These are phyloP conservation scores for Egretta garzetta DNA, from an alignment of 2,113 vertebrate species.

Conservation along the genomic window DNA sequence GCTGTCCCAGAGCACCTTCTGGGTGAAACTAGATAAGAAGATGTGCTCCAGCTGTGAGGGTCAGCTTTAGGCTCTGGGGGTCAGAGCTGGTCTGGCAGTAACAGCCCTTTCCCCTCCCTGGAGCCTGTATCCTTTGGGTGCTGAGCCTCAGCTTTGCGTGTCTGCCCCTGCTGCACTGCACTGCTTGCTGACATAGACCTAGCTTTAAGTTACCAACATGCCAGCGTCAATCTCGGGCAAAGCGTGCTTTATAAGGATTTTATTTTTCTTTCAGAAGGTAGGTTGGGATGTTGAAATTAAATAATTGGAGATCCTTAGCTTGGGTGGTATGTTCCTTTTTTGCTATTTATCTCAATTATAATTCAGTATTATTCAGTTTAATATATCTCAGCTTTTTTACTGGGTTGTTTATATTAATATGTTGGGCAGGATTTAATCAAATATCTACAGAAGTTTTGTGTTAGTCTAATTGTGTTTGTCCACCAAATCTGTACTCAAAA, in stretches of 20 bases:
- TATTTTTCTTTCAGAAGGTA: background rate
- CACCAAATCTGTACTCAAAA: background rate
- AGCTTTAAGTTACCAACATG: fast-evolving
- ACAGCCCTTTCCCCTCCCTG: background rate
- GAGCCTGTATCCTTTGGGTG: fast-evolving
- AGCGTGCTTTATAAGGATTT: background rate
- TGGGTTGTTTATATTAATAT: background rate
- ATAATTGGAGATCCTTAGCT: background rate
- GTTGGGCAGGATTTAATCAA: background rate
- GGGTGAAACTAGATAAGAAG: background rate
- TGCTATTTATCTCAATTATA: background rate
- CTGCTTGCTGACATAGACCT: background rate
- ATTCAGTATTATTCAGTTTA: background rate
- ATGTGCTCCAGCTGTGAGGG: background rate
- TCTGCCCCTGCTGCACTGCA: fast-evolving
- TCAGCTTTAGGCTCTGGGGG: background rate
- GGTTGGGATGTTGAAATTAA: background rate
- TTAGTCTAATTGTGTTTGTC: background rate
- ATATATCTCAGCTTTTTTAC: background rate
- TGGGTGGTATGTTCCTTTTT: background rate
- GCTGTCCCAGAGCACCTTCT: background rate
- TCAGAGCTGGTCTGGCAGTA: background rate
- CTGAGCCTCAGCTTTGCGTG: background rate
- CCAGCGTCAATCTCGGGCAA: background rate
- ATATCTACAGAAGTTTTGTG: background rate